phyloP scores from a whole-genome alignment of 2,888 invertebrate species.

The Trypoxylon attenuatum region DNA sequence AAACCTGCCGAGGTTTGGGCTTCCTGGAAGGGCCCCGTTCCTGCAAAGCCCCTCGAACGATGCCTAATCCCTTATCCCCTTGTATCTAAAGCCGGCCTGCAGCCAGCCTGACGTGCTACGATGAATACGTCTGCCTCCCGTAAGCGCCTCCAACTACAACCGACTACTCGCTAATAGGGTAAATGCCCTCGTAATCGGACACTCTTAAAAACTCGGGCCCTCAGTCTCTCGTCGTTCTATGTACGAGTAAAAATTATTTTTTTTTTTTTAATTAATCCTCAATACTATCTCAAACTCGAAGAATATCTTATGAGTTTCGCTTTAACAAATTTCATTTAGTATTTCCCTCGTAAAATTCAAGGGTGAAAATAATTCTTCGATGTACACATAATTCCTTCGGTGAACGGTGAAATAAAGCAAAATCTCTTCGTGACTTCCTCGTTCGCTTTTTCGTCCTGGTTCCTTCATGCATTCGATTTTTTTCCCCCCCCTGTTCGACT shows the following conservation, averaged over 20 bases:
- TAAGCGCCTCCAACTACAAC: neutral
- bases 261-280: too few relatives aligned
- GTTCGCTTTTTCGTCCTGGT: neutral
- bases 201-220: neutral
- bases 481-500: neutral
- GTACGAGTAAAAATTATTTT: too few relatives aligned
- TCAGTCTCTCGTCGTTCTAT: too few relatives aligned
- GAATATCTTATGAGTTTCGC: too few relatives aligned
- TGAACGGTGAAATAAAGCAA: neutral
- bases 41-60: constrained; percentile 8
- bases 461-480: neutral
- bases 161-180: neutral
- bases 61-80: constrained; percentile 24
- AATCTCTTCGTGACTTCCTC: neutral
- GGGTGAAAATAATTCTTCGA: neutral
- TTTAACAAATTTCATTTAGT: too few relatives aligned
- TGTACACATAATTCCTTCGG: neutral
- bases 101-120: constrained; percentile 11
- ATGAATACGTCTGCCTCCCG: neutral
- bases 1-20: constrained; percentile 44
- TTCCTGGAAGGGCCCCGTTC: constrained; percentile 16
- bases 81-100: constrained; percentile 9
- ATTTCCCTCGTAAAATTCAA: too few relatives aligned
- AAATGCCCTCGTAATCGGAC: neutral
- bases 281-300: too few relatives aligned